Evolutionary conservation across 1,140 invertebrate species (phyloP).

Genomic region (Lasioglossum albipes): DNA sequence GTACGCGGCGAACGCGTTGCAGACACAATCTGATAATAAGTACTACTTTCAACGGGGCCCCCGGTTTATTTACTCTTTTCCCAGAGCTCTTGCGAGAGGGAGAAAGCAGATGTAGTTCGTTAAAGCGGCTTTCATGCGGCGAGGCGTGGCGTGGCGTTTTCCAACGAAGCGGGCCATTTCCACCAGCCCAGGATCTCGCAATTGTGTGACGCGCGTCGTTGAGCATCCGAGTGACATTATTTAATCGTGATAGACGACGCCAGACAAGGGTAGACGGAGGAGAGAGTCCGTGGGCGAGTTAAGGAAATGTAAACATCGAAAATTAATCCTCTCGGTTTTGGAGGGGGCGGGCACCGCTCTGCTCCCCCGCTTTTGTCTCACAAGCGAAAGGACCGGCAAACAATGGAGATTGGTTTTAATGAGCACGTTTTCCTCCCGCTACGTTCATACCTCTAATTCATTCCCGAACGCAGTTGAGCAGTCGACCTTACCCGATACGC

Average conservation of each 20-base stretch:
- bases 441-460: background rate
- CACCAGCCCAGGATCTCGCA: background rate
- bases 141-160: background rate
- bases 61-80: slow-evolving; percentile 5
- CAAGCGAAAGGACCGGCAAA: background rate
- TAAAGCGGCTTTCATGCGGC: background rate
- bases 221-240: background rate
- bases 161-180: background rate
- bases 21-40: background rate
- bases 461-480: background rate
- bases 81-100: background rate
- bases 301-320: slow-evolving; percentile 22
- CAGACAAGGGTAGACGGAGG: too few relatives aligned
- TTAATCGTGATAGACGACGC: background rate
- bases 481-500: background rate
- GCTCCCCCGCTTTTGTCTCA: background rate
- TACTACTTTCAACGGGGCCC: background rate
- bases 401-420: slow-evolving; percentile 17
- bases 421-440: background rate
- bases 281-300: too few relatives aligned
- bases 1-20: too few relatives aligned
- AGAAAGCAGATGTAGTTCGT: background rate
- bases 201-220: background rate
- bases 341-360: too few relatives aligned
- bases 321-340: slow-evolving; percentile 9